Percentiles rank a stretch among this genome's conserved stretches.
Conservation (phyloP, 2,888 invertebrate genomes). For the Kryphioiulus occultus region DNA sequence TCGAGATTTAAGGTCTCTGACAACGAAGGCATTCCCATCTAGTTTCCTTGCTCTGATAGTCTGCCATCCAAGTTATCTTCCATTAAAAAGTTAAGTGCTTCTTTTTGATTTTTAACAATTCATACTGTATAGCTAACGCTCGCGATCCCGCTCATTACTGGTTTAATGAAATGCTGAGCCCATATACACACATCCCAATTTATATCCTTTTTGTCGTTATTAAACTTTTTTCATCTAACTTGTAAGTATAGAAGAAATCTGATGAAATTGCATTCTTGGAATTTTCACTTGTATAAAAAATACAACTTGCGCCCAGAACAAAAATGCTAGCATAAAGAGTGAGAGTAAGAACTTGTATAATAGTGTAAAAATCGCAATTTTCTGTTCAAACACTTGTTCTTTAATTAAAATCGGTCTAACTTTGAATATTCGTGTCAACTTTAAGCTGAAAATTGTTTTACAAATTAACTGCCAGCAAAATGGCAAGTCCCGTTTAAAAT, state of each 20-base stretch:
- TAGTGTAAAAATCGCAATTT: neutral
- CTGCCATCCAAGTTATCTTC: too few species aligned
- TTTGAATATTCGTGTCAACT: neutral
- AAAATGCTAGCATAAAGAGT: neutral
- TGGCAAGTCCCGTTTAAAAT: too few species aligned
- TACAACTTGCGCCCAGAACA: neutral
- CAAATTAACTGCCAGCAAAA: neutral
- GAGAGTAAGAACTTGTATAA: neutral
- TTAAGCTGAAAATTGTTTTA: neutral
- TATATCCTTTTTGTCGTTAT: conserved; percentile 9
- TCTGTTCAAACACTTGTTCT: neutral
- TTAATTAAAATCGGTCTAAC: neutral
- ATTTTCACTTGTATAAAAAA: neutral
- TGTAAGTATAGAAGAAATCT: too few species aligned
- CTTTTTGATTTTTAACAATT: too few species aligned
- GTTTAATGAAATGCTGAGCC: neutral
- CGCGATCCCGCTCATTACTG: neutral
- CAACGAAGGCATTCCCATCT: too few species aligned
- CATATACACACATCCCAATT: neutral
- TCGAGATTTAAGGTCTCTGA: too few species aligned
- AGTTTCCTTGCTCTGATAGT: too few species aligned
- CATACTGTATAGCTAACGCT: neutral
- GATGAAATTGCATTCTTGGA: neutral
- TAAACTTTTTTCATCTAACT: neutral
- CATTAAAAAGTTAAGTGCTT: too few species aligned